Percentiles rank a stretch among this genome's conserved stretches.
Conservation (phyloP, 2,113 vertebrate genomes). For the Cepphus grylle region DNA sequence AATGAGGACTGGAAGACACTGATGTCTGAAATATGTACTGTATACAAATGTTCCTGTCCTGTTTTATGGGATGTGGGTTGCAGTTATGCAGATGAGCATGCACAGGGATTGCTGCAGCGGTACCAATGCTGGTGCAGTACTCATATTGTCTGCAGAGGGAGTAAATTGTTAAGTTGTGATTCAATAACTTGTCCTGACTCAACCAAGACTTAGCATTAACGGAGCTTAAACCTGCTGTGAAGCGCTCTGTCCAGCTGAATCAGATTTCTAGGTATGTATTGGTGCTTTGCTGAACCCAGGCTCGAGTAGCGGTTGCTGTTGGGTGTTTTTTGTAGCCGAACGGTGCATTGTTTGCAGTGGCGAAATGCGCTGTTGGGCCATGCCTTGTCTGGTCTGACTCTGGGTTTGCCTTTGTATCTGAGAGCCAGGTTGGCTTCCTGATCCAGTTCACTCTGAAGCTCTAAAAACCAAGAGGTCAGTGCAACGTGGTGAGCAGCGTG, state of each 20-base stretch:
- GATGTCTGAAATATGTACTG: neutral
- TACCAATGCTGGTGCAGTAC: neutral
- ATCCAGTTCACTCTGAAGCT: neutral
- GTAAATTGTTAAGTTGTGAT: neutral
- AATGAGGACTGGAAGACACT: neutral
- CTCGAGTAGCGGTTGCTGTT: neutral
- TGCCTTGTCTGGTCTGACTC: neutral
- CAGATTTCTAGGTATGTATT: neutral
- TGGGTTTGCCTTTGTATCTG: neutral
- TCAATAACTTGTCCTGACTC: neutral
- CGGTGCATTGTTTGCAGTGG: neutral
- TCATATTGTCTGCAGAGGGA: neutral
- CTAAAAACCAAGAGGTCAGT: neutral
- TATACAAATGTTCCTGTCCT: neutral
- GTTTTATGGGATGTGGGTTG: neutral
- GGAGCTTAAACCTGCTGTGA: neutral
- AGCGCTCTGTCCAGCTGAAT: neutral
- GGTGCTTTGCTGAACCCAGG: neutral
- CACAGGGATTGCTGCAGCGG: neutral
- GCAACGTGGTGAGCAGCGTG: neutral
- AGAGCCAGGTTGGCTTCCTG: neutral
- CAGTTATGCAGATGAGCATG: neutral
- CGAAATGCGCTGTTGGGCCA: neutral
- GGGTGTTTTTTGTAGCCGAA: neutral
- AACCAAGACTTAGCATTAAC: neutral